Evolutionary conservation across 2,888 invertebrate species (phyloP).

Genomic region (Fragum whitleyi): DNA sequence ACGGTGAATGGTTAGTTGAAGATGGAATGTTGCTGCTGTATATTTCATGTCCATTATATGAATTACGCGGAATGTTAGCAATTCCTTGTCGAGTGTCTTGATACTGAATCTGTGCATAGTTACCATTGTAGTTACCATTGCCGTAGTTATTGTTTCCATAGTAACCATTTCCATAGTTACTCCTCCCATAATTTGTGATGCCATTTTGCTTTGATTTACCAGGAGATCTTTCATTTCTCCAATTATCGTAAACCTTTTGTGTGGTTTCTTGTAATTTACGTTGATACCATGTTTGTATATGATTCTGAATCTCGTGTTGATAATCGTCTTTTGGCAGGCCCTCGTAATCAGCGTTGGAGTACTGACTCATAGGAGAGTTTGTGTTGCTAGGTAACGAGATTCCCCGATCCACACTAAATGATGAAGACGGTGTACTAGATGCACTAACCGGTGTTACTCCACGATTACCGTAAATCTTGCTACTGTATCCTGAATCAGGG

Average conservation of each 20-base stretch:
- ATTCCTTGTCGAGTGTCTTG: conserved; percentile 24
- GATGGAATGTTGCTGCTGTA: background rate
- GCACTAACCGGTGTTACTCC: conserved; percentile 60
- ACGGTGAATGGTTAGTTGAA: background rate
- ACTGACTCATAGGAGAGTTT: conserved; percentile 72
- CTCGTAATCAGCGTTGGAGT: conserved; percentile 66
- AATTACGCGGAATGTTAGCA: conserved; percentile 13
- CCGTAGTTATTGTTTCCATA: conserved; percentile 54
- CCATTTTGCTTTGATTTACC: conserved; percentile 33
- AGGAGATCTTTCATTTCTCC: conserved; percentile 52
- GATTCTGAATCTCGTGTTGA: conserved; percentile 68
- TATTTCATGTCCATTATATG: conserved; percentile 13
- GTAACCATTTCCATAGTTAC: conserved; percentile 29
- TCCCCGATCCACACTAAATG: conserved; percentile 78
- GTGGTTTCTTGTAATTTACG: conserved; percentile 76
- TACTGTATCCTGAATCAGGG: conserved; percentile 94
- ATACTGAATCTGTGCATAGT: conserved; percentile 15
- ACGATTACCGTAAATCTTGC: conserved; percentile 89
- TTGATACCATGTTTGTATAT: conserved; percentile 79
- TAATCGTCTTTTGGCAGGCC: conserved; percentile 58
- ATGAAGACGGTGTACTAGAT: conserved; percentile 79
- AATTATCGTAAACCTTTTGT: conserved; percentile 70
- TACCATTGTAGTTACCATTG: conserved; percentile 41
- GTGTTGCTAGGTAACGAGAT: conserved; percentile 72
- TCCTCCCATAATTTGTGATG: conserved; percentile 31